phyloP scores from a whole-genome alignment of 2,888 invertebrate species.

The Platycnemis pennipes region DNA sequence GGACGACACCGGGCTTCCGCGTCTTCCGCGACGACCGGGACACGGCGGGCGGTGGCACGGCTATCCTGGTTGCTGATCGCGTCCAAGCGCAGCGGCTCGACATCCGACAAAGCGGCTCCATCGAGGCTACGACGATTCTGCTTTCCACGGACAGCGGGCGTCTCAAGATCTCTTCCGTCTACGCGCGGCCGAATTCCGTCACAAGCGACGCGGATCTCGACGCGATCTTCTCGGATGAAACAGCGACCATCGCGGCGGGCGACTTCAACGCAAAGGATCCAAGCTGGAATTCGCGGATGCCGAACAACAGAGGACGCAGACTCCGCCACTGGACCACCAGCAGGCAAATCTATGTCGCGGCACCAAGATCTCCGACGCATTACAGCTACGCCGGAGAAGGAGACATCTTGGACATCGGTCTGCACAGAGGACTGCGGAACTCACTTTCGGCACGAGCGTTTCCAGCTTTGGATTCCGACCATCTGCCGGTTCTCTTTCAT shows the following conservation, averaged over 20 bases:
- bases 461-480: too few relatives aligned
- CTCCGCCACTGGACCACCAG: not conserved
- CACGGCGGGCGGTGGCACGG: conserved; percentile 30
- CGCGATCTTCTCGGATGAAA: not conserved
- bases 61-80: not conserved
- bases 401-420: too few relatives aligned
- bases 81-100: not conserved
- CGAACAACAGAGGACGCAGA: not conserved
- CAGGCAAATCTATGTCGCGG: not conserved
- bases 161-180: not conserved
- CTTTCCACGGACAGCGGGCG: not conserved
- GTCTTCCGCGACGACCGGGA: not conserved
- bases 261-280: conserved; percentile 45
- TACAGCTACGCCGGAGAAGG: too few relatives aligned
- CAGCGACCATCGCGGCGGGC: conserved; percentile 31
- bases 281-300: not conserved
- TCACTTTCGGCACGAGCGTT: too few relatives aligned
- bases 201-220: not conserved
- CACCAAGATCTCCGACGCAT: not conserved
- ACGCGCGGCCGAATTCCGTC: not conserved
- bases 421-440: too few relatives aligned
- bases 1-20: not conserved
- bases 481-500: too few relatives aligned
- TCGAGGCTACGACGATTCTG: not conserved
- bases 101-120: not conserved